Conservation (phyloP, 2,888 invertebrate species). For the Deilephila porcellus region DNA sequence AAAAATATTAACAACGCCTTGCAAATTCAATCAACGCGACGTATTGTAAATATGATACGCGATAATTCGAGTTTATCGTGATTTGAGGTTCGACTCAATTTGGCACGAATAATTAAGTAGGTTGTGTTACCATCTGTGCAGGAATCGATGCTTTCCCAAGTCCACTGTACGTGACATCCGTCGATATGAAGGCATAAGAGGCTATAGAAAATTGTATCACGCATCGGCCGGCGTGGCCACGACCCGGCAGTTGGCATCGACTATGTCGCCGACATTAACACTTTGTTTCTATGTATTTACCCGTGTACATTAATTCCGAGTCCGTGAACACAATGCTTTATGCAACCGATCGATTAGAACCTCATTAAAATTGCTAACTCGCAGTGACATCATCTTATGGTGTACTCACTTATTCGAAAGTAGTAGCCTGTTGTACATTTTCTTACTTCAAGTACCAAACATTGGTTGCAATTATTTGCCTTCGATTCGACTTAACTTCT, state of each 20-base stretch:
- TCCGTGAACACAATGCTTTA: conserved; percentile 49
- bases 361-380: conserved; percentile 40
- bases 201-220: conserved; percentile 63
- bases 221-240: conserved; percentile 43
- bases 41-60: not conserved
- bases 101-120: conserved; percentile 50
- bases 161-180: conserved; percentile 68
- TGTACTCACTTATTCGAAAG: conserved; percentile 28
- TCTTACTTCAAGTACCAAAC: not conserved
- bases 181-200: conserved; percentile 52
- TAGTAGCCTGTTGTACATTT: not conserved
- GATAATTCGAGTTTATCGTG: conserved; percentile 10
- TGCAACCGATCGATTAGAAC: conserved; percentile 47
- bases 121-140: conserved; percentile 58
- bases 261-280: conserved; percentile 49
- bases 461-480: not conserved
- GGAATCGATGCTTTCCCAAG: conserved; percentile 54
- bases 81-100: conserved; percentile 12
- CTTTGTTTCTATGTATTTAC: conserved; percentile 51
- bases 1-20: not conserved
- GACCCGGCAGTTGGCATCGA: conserved; percentile 50
- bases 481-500: too few relatives aligned
- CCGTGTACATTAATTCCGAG: conserved; percentile 51
- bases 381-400: conserved; percentile 38
- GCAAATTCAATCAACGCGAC: not conserved